These are phyloP conservation scores for Solenopsis fugax DNA, from an alignment of 1,140 invertebrate genomes.

Conservation along the genomic window DNA sequence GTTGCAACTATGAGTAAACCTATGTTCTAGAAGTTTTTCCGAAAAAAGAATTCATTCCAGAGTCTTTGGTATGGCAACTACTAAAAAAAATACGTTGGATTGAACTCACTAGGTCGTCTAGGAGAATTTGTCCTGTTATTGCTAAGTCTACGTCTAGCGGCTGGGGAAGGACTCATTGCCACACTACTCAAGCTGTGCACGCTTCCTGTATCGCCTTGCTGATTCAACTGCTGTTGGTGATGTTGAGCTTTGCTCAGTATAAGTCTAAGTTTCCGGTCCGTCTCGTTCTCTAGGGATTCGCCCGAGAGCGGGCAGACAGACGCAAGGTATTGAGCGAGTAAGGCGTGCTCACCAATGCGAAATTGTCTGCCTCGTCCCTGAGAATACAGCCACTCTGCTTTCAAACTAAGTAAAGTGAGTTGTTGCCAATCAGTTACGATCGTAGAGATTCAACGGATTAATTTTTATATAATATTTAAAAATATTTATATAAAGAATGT, in stretches of 20 bases:
- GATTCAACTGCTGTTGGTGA: conserved; percentile 93
- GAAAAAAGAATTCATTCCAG: conserved; percentile 21
- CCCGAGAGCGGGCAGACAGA: conserved; percentile 92
- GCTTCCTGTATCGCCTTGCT: conserved; percentile 87
- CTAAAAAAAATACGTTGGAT: conserved; percentile 30
- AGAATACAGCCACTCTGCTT: conserved; percentile 98
- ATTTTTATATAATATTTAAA: conserved; percentile 13
- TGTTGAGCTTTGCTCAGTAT: conserved; percentile 96
- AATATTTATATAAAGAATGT: conserved; percentile 9
- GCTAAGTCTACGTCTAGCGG: conserved; percentile 82
- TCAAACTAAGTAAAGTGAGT: conserved; percentile 89
- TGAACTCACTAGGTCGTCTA: conserved; percentile 88
- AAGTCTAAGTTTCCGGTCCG: conserved; percentile 94
- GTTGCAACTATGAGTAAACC: conserved; percentile 55
- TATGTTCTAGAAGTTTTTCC: conserved; percentile 5
- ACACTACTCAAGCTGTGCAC: conserved; percentile 85
- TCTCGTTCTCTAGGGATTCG: conserved; percentile 92
- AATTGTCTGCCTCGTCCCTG: conserved; percentile 96
- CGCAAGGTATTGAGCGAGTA: conserved; percentile 93
- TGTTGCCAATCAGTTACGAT: conserved; percentile 66
- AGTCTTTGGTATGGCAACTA: conserved; percentile 32
- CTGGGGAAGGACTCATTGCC: conserved; percentile 84
- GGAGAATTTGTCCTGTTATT: conserved; percentile 87
- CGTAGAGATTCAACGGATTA: conserved; percentile 24
- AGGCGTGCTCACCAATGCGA: conserved; percentile 93